Conservation (phyloP, 2,113 vertebrate genomes). For the Cryptomyrus ogoouensis region DNA sequence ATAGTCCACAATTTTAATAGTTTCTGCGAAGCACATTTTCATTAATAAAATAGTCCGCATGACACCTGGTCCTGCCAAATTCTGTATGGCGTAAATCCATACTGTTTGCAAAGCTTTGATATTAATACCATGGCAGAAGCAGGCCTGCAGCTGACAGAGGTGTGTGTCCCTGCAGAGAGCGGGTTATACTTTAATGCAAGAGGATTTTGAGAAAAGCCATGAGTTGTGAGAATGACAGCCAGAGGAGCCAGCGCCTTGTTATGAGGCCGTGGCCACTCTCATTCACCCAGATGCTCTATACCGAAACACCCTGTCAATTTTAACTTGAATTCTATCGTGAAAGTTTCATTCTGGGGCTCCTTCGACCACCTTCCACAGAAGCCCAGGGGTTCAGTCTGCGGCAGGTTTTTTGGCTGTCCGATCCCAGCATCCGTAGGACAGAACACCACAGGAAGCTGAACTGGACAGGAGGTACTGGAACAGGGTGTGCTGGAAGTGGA, state of each 20-base stretch:
- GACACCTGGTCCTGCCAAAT: neutral
- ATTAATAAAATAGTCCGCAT: neutral
- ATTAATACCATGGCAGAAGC: neutral
- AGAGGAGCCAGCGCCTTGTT: neutral
- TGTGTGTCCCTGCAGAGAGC: neutral
- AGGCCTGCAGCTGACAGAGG: neutral
- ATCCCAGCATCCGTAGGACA: neutral
- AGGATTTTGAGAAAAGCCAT: neutral
- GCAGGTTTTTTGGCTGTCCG: neutral
- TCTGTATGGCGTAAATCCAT: neutral
- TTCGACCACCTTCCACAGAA: neutral
- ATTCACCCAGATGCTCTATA: neutral
- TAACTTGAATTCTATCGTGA: neutral
- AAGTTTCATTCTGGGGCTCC: neutral
- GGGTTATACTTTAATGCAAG: neutral
- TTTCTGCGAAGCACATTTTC: neutral
- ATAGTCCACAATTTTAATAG: neutral
- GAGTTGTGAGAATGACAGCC: neutral
- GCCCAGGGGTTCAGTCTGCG: neutral
- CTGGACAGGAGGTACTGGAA: neutral
- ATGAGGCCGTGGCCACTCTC: neutral
- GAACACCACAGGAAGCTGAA: neutral
- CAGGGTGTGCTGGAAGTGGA: neutral
- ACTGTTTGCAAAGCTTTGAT: neutral
- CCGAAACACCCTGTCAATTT: neutral